Evolutionary conservation across 2,797 vertebrate species (phyloP), one percentile per base, ranked within the genome.

Genomic region (Trachurus trachurus): DNA sequence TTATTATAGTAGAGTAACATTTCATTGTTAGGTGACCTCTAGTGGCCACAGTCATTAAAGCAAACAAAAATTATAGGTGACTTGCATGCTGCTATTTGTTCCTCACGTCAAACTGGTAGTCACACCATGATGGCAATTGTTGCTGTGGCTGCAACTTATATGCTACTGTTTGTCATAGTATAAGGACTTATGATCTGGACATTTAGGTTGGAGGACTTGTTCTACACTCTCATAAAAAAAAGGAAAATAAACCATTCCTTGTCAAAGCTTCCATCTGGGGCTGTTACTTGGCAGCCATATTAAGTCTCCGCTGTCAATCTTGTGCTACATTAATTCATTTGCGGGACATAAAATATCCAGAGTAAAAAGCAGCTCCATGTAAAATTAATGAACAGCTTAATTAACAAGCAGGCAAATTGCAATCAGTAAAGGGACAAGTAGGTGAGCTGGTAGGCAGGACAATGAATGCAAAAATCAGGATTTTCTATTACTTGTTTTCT

Each of bases 331-430:
- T 87, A 76, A 84, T 86, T 89, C 50, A 84, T 88, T 72, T 77
- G 74, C 57, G 74, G 76, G 71, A 84, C 63, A 78, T 83, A 53
- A 90, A 85, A 81, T 62, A 82, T 86, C 78, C 62, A 50, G 67
- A 76, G 82, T 70, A 72, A 85, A 87, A 87, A 73, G 64, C 74
- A 66, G 22, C 70, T 29, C 42, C 69, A 58, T 79, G 69, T 71
- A 88, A 79, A 82, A 83, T 81, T 56, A 88, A 85, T 79, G 75
- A 81, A 85, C 13, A 21, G 61, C 76, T 83, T 81, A 72, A 90
- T 88, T 85, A 91, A 68, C 74, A 68, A 76, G 78, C 16, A 2
- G 47, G 64, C 21, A 7, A 79, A 73, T 17, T 66, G 44, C 74
- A 84, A 63, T 87, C 80, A 78, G 57, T 65, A 70, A 79, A 81